Evolutionary conservation across 1,140 invertebrate species (phyloP), one percentile per base, ranked within the genome.

Genomic region (Ips typographus): DNA sequence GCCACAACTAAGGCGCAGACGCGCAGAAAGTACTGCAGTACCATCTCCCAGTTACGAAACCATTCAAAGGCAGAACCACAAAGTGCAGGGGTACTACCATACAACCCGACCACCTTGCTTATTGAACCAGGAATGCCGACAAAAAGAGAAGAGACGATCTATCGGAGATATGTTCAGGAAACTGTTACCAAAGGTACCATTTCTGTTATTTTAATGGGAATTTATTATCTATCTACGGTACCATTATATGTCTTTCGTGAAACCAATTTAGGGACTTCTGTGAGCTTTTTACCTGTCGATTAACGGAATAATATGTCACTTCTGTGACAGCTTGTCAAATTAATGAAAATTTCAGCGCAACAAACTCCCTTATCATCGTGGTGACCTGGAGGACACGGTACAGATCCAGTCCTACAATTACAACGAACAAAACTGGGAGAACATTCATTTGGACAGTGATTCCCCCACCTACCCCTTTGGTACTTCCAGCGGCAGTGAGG

Each of bases 341-440:
- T 37, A 7, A 52, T 8, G 22, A 22, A 71, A 71, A 71, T 71
- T 71, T 66, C 57, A 71, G 69, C 69, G 69, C 42, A 65, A 55
- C 55, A 51, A 51, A 40, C 58, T 71, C 3, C 69, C 69, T 7
- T 8, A 65, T 4, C 58, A 65, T 47, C 43, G 8, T 6, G 4
- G 37, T 38, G 69, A 71, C n/a, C 8, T 66, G 2, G 47, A 63
- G 22, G 65, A 64, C 7, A 42, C n/a, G 4, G 37, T 56, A 22
- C 7, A 61, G 51, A 41, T 53, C 8, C 58, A 43, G 47, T 61
- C 58, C 4, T 62, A 68, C 39, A 68, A 68, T 42, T 68, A 68
- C 42, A 58, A 40, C 8, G 2, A 61, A 5, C 1, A 55, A 22
- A 62, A 69, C 40, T 69, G 59, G 67, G 53, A 69, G 37, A 62